A percentile compares a stretch with the other conserved stretches of the same genome.
Evolutionary conservation across 1,140 invertebrate genomes (phyloP).

Genomic region (Fragariocoptes setiger): DNA sequence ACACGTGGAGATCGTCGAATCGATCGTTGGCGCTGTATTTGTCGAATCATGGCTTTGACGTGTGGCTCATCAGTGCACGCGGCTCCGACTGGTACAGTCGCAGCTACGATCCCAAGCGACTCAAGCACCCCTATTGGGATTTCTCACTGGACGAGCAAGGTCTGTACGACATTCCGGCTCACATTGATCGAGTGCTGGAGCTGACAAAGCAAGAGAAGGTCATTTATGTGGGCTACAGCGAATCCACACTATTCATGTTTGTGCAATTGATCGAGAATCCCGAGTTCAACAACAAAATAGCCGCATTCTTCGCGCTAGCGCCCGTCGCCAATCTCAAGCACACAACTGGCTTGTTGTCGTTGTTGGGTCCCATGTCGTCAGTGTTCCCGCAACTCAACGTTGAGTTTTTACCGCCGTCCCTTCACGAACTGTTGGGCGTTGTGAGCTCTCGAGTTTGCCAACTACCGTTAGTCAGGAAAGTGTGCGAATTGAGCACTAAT

Average conservation of each 20-base stretch:
- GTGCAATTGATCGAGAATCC: slow-evolving; percentile 27
- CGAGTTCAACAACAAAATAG: slow-evolving; percentile 27
- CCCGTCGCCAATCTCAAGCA: too few species aligned
- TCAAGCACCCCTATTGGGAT: slow-evolving; percentile 25
- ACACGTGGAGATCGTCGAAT: neutral
- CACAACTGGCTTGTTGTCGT: too few species aligned
- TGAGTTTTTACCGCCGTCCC: too few species aligned
- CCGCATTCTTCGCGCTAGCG: slow-evolving; percentile 27
- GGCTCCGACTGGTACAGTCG: too few species aligned
- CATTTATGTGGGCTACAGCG: slow-evolving; percentile 1
- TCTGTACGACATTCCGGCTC: slow-evolving; percentile 19
- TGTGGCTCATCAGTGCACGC: neutral
- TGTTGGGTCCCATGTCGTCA: too few species aligned
- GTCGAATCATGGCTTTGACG: neutral
- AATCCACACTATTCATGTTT: slow-evolving; percentile 25
- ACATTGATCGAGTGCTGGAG: slow-evolving; percentile 19
- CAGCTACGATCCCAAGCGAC: too few species aligned
- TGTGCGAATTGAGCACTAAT: too few species aligned
- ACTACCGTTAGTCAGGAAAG: too few species aligned
- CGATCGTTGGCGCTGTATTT: neutral
- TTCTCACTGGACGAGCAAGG: slow-evolving; percentile 16
- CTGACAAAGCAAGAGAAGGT: neutral
- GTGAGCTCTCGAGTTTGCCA: too few species aligned
- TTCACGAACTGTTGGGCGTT: too few species aligned
- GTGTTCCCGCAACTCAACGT: too few species aligned